Conservation (phyloP, 1,140 invertebrate species). For the Papilio glaucus region DNA sequence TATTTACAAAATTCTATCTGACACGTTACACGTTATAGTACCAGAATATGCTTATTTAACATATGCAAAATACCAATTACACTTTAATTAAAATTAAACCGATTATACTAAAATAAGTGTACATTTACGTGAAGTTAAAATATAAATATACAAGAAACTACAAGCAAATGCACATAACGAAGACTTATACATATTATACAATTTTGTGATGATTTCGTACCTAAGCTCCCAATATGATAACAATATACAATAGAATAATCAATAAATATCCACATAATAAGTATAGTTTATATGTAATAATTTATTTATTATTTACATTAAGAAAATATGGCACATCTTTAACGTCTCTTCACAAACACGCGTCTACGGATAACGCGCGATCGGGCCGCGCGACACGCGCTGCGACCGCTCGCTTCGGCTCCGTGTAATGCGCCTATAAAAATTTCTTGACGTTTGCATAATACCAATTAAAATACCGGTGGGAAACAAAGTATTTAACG, state of each 20-base stretch:
- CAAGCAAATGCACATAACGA: constrained; percentile 78
- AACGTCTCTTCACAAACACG: constrained; percentile 71
- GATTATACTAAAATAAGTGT: constrained; percentile 36
- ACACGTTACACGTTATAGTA: not conserved
- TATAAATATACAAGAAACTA: constrained; percentile 68
- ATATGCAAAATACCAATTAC: not conserved
- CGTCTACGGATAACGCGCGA: constrained; percentile 52
- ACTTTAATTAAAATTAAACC: constrained; percentile 35
- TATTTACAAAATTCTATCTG: constrained; percentile 38
- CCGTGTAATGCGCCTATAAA: constrained; percentile 59
- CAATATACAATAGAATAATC: constrained; percentile 68
- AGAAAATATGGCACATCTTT: constrained; percentile 83
- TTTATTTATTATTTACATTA: constrained; percentile 83
- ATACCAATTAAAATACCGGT: constrained; percentile 83
- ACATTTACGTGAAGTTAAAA: constrained; percentile 51
- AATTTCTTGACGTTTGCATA: constrained; percentile 53
- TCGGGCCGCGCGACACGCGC: constrained; percentile 55
- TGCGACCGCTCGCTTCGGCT: constrained; percentile 39
- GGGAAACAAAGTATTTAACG: constrained; percentile 77
- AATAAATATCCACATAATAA: constrained; percentile 81
- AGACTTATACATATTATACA: constrained; percentile 23
- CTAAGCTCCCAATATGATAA: constrained; percentile 55
- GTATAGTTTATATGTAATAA: constrained; percentile 71
- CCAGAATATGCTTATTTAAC: constrained; percentile 13
- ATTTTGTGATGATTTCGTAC: constrained; percentile 65